Base-by-base conservation (phyloP, 2,888 invertebrate genomes). In the Harpalus rufipes region DNA sequence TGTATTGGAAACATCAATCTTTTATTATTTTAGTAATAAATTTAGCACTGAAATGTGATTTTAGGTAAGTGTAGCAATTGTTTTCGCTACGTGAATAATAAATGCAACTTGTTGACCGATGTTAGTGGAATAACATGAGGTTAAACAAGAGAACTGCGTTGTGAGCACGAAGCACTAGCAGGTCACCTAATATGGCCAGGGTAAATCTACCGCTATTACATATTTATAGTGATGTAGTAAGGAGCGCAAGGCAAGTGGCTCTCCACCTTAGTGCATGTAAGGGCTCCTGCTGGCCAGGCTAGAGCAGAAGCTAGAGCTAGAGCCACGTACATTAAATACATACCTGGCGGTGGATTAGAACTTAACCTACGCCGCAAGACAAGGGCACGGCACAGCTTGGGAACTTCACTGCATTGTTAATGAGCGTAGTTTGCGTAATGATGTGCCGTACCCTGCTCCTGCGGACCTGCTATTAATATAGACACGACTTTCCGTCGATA, bases 371-470 rank as follows among this genome's bases (percentile, higher is more conserved):
- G 81, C 81, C 72, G 25, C 56, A 59, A 80, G 80, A 61, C 61
- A 51, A 59, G 25, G 32, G 76, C 76, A 32, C 32, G 32, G 32
- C 32, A 65, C 41, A 51, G 51, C 56, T 61, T 44, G 63, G 51
- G 61, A 80, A 85, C 80, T 72, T 25, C 51, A 58, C 68, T 80
- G 80, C 68, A 85, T 85, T 80, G 72, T 59, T 85, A 85, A 85
- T 85, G 85, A 85, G 85, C 68, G 32, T 85, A 85, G 85, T 85
- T 85, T 80, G 85, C 58, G 80, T 80, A 85, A 79, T 85, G 85
- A 85, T 79, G 85, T 65, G 68, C 63, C 44, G 65, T 65, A 14
- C 56, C 56, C 59, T 18, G 25, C n/a, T n/a, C 41, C 16, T 32
- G 6, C 8, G 72, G 44, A 41, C 72, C 44, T 12, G 16, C 72